Percentiles rank a stretch among this genome's conserved stretches.
Evolutionary conservation across 2,113 vertebrate species (phyloP).

Genomic region (Phaethornis superciliosus): DNA sequence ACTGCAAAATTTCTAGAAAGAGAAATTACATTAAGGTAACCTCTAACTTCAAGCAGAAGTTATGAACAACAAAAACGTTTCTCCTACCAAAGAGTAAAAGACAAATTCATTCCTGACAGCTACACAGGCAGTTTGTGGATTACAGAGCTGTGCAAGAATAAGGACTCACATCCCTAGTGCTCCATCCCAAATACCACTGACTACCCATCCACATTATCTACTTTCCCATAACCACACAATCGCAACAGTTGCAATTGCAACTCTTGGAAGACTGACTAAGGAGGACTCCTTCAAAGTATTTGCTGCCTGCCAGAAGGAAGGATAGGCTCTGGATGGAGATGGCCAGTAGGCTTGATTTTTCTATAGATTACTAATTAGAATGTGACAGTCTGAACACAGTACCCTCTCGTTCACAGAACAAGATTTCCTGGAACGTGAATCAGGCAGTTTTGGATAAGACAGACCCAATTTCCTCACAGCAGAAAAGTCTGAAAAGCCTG

Average conservation of each 20-base stretch:
- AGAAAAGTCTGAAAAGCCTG: background rate
- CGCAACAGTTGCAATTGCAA: background rate
- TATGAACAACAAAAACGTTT: background rate
- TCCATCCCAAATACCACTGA: background rate
- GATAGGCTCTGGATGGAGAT: background rate
- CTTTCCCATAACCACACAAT: background rate
- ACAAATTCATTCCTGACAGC: rapidly evolving
- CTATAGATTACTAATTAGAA: background rate
- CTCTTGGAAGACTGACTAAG: background rate
- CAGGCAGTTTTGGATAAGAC: background rate
- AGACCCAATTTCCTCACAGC: background rate
- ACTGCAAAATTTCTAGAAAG: background rate
- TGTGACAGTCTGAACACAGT: background rate
- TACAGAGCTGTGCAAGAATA: background rate
- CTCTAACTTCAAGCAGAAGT: background rate
- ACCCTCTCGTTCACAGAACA: background rate
- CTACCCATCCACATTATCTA: background rate
- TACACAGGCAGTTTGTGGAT: background rate
- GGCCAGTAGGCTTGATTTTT: background rate
- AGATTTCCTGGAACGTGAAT: background rate
- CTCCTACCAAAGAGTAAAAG: background rate
- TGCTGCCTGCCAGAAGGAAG: background rate
- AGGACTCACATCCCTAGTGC: background rate
- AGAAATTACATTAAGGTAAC: background rate
- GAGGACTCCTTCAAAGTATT: background rate